phyloP scores from a whole-genome alignment of 2,113 vertebrate species.

The Orycteropus afer region DNA sequence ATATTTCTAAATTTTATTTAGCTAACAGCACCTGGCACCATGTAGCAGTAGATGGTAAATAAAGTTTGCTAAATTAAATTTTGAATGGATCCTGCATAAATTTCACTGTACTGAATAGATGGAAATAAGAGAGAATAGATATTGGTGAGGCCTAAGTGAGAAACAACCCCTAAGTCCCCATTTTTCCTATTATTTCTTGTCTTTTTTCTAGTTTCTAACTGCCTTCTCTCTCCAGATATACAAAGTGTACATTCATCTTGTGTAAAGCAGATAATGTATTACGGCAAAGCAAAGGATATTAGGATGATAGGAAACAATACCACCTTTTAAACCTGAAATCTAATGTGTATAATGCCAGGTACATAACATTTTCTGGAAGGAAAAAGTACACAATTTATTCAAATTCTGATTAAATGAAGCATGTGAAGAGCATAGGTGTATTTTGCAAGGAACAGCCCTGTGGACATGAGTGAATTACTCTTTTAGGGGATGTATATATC shows the following conservation, averaged over 20 bases:
- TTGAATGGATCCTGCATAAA: not conserved
- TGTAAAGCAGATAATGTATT: not conserved
- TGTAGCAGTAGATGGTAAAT: not conserved
- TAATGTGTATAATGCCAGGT: not conserved
- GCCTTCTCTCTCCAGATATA: not conserved
- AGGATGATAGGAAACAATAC: not conserved
- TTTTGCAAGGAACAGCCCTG: not conserved
- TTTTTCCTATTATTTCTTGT: not conserved
- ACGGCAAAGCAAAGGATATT: not conserved
- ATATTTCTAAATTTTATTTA: not conserved
- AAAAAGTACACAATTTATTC: constrained; percentile 3
- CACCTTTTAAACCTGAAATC: not conserved
- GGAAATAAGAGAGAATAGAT: not conserved
- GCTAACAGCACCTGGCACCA: not conserved
- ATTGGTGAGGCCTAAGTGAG: not conserved
- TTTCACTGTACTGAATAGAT: not conserved
- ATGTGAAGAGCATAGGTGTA: not conserved
- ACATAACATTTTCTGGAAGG: not conserved
- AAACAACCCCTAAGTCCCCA: not conserved
- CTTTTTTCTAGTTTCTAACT: not conserved
- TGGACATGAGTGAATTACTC: not conserved
- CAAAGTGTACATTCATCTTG: not conserved
- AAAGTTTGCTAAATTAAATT: not conserved
- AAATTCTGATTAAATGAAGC: not conserved
- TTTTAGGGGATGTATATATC: not conserved